Evolutionary conservation across 2,113 vertebrate genomes (phyloP).

Genomic region (Puntigrus tetrazona): DNA sequence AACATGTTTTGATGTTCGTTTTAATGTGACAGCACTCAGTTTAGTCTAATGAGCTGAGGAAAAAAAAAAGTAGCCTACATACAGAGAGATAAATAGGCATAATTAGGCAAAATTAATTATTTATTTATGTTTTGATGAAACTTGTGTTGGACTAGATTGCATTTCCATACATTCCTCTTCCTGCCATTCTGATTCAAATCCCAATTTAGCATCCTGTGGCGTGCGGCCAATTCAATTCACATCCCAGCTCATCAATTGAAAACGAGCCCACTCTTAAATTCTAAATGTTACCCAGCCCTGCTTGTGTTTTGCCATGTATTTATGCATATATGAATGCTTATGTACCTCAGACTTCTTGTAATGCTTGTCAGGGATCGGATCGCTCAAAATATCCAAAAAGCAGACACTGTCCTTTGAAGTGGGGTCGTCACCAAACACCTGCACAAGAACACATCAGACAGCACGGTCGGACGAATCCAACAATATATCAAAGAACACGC

Average conservation of each 20-base stretch:
- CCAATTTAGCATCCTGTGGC: not conserved
- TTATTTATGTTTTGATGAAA: conserved; percentile 7
- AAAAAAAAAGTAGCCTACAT: not conserved
- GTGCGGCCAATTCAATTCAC: not conserved
- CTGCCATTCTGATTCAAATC: not conserved
- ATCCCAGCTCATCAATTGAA: not conserved
- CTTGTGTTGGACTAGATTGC: not conserved
- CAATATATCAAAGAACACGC: not conserved
- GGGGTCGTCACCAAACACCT: conserved; percentile 76
- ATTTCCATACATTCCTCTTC: conserved; percentile 1
- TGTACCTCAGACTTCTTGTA: conserved; percentile 73
- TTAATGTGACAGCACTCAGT: not conserved
- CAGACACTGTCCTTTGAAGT: conserved; percentile 67
- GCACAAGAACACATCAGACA: conserved; percentile 58
- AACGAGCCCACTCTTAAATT: not conserved
- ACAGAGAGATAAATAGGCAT: conserved; percentile 8
- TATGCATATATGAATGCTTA: not conserved
- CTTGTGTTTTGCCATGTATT: conserved; percentile 27
- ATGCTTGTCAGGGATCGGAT: conserved; percentile 76
- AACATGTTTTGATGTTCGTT: not conserved
- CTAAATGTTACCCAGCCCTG: not conserved
- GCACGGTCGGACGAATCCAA: conserved; percentile 59
- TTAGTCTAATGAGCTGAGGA: not conserved
- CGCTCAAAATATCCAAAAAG: conserved; percentile 76
- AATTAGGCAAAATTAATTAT: not conserved